phyloP scores from a whole-genome alignment of 53 echinoderm and acorn worm genomes.

The Stichopus horrens region DNA sequence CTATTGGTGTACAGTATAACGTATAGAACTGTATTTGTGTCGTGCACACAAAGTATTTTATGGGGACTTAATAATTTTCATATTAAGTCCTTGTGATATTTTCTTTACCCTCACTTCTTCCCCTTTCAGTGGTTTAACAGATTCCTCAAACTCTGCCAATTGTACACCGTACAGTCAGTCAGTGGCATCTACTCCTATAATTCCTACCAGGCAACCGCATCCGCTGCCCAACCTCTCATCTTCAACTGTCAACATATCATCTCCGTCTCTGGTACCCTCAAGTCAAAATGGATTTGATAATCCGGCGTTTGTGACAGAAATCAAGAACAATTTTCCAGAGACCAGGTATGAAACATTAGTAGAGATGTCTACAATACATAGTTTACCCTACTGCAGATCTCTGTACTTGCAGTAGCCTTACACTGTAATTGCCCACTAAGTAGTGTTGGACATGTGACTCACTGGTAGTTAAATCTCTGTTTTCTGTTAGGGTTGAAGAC shows the following conservation, averaged over 20 bases:
- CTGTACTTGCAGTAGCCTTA: too few species aligned
- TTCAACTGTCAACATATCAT: slow-evolving; percentile 11
- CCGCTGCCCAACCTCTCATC: slow-evolving; percentile 24
- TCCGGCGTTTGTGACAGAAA: slow-evolving; percentile 33
- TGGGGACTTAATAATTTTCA: background rate
- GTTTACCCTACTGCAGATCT: too few species aligned
- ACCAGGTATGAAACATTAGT: background rate
- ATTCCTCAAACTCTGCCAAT: slow-evolving; percentile 30
- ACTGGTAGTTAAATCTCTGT: too few species aligned
- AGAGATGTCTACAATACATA: too few species aligned
- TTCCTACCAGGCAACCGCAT: slow-evolving; percentile 31
- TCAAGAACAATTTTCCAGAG: slow-evolving; percentile 38
- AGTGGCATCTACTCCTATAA: slow-evolving; percentile 30
- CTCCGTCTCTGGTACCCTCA: background rate
- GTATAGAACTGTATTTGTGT: too few species aligned
- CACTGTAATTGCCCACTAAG: too few species aligned
- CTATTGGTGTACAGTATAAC: too few species aligned
- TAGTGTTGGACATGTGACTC: too few species aligned
- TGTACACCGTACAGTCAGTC: slow-evolving; percentile 45
- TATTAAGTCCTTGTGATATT: background rate
- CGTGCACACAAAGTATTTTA: too few species aligned
- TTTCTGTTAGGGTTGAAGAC: too few species aligned
- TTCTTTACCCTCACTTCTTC: background rate
- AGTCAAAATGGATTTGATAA: slow-evolving; percentile 31
- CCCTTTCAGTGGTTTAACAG: slow-evolving; percentile 22